Conservation (phyloP, 2,797 vertebrate species). For the Miichthys miiuy region DNA sequence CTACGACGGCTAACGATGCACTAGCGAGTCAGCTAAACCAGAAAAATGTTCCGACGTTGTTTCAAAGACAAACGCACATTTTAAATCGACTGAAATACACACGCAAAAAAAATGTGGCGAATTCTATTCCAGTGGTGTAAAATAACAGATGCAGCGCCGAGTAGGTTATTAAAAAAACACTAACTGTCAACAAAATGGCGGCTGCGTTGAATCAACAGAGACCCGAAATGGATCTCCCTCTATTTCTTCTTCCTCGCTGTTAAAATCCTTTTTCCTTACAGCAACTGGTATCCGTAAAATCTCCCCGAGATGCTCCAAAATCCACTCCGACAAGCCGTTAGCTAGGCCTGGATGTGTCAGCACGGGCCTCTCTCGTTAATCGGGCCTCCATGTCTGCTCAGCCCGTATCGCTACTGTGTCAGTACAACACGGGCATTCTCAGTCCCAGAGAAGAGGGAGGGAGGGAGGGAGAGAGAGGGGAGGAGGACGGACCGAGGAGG, state of each 20-base stretch:
- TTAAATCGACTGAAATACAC: slow-evolving; percentile 13
- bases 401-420: slow-evolving; percentile 89
- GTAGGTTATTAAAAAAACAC: slow-evolving; percentile 87
- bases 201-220: slow-evolving; percentile 90
- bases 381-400: slow-evolving; percentile 90
- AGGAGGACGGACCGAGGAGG: slow-evolving; percentile 54
- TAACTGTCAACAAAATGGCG: slow-evolving; percentile 92
- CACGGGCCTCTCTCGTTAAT: slow-evolving; percentile 84
- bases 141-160: slow-evolving; percentile 75
- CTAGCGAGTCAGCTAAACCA: slow-evolving; percentile 70
- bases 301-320: slow-evolving; percentile 71
- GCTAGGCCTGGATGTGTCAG: slow-evolving; percentile 84
- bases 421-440: slow-evolving; percentile 88
- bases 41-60: slow-evolving; percentile 18
- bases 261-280: slow-evolving; percentile 69
- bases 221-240: slow-evolving; percentile 88
- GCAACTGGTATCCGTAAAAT: slow-evolving; percentile 68
- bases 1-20: slow-evolving; percentile 82
- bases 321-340: slow-evolving; percentile 77
- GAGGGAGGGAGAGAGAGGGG: slow-evolving; percentile 38
- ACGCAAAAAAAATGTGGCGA: slow-evolving; percentile 1
- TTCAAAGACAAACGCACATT: slow-evolving; percentile 15
- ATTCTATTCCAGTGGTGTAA: slow-evolving; percentile 45
- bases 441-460: slow-evolving; percentile 68
- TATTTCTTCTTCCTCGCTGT: slow-evolving; percentile 69